Conservation (phyloP, 2,888 invertebrate genomes). For the Aphodius granarius region DNA sequence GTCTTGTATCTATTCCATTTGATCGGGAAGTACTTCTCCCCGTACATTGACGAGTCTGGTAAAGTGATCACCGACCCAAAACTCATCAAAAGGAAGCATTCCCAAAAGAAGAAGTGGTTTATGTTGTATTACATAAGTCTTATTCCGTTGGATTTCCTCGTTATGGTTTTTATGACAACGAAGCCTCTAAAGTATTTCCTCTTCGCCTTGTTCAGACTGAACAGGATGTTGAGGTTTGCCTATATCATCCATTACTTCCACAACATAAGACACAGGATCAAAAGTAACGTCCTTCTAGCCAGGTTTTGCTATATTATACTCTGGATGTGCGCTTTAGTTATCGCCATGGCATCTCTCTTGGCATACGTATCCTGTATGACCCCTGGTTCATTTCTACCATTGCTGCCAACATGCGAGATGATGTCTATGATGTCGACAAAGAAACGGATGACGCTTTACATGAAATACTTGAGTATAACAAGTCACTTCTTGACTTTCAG, state of each 20-base stretch:
- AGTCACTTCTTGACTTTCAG: conserved; percentile 12
- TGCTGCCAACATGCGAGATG: background rate
- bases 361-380: conserved; percentile 5
- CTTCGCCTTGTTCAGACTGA: conserved; percentile 24
- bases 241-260: conserved; percentile 21
- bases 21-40: conserved; percentile 21
- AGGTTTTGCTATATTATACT: conserved; percentile 17
- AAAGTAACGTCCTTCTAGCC: conserved; percentile 8
- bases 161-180: background rate
- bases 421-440: background rate
- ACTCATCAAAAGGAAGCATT: conserved; percentile 16
- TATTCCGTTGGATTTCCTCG: conserved; percentile 21
- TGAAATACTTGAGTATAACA: conserved; percentile 15
- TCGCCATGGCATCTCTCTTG: conserved; percentile 7
- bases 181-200: background rate
- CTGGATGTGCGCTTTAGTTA: conserved; percentile 19
- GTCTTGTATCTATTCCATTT: conserved; percentile 28
- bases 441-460: conserved; percentile 12
- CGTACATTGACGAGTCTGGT: conserved; percentile 29
- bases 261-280: conserved; percentile 13
- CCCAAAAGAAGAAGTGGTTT: conserved; percentile 13
- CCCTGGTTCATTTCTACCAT: conserved; percentile 2
- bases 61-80: conserved; percentile 25
- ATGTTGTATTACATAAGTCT: conserved; percentile 18
- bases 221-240: conserved; percentile 27